phyloP scores from a whole-genome alignment of 2,797 vertebrate species.

The Hirundo rustica region DNA sequence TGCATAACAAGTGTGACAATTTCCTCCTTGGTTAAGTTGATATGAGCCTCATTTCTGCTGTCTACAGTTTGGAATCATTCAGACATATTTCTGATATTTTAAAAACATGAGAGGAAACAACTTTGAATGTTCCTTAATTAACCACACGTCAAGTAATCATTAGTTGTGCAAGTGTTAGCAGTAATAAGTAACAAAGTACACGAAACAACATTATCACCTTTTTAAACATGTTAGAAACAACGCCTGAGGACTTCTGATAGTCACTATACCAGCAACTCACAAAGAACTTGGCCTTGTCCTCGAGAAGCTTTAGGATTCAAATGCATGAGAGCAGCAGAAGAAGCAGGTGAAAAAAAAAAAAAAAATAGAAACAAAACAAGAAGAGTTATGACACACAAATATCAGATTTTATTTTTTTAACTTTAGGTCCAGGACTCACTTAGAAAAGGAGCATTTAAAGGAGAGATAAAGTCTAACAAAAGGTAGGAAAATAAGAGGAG shows the following conservation, averaged over 20 bases:
- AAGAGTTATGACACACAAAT: background rate
- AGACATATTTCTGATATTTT: background rate
- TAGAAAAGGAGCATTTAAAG: background rate
- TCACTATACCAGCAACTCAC: background rate
- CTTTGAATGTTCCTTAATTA: background rate
- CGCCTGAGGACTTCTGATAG: background rate
- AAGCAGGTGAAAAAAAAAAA: background rate
- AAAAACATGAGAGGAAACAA: background rate
- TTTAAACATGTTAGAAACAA: background rate
- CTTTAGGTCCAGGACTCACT: background rate
- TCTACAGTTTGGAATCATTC: background rate
- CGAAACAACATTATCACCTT: background rate
- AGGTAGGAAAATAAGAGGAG: accelerated
- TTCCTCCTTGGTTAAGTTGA: background rate
- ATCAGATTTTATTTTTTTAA: background rate
- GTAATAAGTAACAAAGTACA: background rate
- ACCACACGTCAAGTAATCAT: background rate
- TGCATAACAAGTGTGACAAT: background rate
- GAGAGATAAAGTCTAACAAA: background rate
- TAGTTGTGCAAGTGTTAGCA: background rate
- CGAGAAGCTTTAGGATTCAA: background rate
- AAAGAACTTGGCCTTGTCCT: background rate
- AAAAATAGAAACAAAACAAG: background rate
- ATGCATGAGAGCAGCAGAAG: background rate
- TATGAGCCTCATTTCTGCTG: background rate